Percentiles rank a stretch among this genome's conserved stretches.
phyloP scores from a whole-genome alignment of 1,140 invertebrate genomes.

The Medauroidea extradentata region DNA sequence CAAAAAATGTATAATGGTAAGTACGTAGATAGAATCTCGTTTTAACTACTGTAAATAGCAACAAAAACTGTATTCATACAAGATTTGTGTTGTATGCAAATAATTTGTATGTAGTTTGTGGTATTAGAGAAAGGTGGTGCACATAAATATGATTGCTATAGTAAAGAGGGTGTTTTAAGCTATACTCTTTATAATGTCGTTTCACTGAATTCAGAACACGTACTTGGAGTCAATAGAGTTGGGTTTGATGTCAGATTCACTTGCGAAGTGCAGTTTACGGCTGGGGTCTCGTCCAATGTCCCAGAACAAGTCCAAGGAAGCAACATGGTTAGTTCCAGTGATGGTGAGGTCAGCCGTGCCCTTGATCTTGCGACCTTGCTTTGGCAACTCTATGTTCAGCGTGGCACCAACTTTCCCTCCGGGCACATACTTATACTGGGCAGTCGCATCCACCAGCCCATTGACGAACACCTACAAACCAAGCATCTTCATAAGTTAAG shows the following conservation, averaged over 20 bases:
- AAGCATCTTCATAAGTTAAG: no score
- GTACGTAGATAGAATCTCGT: no score
- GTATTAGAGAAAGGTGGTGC: no score
- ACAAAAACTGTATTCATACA: no score
- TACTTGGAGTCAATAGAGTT: conserved; percentile 58
- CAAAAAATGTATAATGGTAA: no score
- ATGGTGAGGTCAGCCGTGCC: conserved; percentile 51
- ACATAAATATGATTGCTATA: no score
- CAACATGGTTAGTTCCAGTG: conserved; percentile 50
- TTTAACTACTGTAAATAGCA: no score
- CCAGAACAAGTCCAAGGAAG: conserved; percentile 54
- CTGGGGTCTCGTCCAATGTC: conserved; percentile 64
- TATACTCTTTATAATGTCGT: neutral
- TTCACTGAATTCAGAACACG: conserved; percentile 25
- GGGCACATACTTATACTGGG: conserved; percentile 47
- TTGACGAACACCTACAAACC: conserved; percentile 37
- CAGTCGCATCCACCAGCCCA: conserved; percentile 49
- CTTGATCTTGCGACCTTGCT: conserved; percentile 56
- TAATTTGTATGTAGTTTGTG: no score
- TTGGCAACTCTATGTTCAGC: conserved; percentile 41
- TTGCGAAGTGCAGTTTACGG: conserved; percentile 58
- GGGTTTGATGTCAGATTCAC: conserved; percentile 52
- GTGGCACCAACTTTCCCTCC: conserved; percentile 53
- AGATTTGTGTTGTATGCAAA: no score
- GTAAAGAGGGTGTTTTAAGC: no score